Percentiles rank a stretch among this genome's conserved stretches.
phyloP scores from a whole-genome alignment of 2,888 invertebrate genomes.

The Muscina levida region DNA sequence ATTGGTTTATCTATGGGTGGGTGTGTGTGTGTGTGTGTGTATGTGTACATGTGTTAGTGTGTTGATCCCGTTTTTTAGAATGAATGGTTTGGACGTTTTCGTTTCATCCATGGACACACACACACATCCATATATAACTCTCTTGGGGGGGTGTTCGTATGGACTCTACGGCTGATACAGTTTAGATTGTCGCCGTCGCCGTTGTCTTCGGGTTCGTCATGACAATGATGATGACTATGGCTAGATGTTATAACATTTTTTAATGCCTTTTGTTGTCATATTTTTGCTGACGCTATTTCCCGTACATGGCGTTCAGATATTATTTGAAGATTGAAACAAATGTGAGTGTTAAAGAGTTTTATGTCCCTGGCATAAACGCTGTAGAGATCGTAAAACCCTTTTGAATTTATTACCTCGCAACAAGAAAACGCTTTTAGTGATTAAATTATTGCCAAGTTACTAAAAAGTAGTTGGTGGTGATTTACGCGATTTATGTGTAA shows the following conservation, averaged over 20 bases:
- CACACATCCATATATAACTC: no score
- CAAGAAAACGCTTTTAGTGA: slow-evolving; percentile 20
- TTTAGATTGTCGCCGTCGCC: not conserved
- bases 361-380: not conserved
- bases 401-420: slow-evolving; percentile 10
- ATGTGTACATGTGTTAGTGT: no score
- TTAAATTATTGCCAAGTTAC: not conserved
- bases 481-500: no score
- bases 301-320: not conserved
- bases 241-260: no score
- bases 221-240: not conserved
- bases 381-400: not conserved
- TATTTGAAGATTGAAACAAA: slow-evolving; percentile 4
- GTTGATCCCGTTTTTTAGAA: slow-evolving; percentile 24
- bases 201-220: not conserved
- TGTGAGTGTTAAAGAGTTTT: slow-evolving; percentile 8
- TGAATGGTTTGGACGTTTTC: not conserved
- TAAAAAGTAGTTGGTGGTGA: no score
- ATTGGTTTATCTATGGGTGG: slow-evolving; percentile 42
- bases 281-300: not conserved
- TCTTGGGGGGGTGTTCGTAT: not conserved
- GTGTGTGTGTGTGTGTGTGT: slow-evolving; percentile 34
- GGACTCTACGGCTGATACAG: slow-evolving; percentile 8
- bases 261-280: not conserved
- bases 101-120: no score